Conservation (phyloP, 2,113 vertebrate genomes). For the Perognathus longimembris region DNA sequence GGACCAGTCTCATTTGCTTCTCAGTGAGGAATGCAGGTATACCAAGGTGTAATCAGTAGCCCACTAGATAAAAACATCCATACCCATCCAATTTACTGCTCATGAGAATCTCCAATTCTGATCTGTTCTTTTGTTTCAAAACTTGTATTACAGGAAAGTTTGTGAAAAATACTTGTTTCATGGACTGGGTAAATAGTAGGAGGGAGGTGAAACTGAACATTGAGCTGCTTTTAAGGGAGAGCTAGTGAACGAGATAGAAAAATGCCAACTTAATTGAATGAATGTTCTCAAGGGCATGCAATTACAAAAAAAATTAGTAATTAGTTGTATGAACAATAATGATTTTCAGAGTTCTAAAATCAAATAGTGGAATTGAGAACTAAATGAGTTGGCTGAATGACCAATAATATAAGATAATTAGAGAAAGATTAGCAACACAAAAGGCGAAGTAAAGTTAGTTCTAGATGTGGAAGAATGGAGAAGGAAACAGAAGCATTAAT, state of each 20-base stretch:
- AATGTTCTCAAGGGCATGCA: background rate
- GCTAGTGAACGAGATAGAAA: background rate
- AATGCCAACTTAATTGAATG: conserved; percentile 25
- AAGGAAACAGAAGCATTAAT: background rate
- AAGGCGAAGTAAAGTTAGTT: conserved; percentile 34
- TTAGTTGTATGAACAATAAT: conserved; percentile 12
- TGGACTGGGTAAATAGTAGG: background rate
- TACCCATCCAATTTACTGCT: background rate
- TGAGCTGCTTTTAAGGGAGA: background rate
- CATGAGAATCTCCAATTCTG: background rate
- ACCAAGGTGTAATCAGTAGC: background rate
- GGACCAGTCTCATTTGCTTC: background rate
- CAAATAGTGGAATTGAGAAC: background rate
- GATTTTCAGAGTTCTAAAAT: conserved; percentile 50
- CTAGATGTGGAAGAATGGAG: background rate
- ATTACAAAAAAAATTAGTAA: conserved; percentile 65
- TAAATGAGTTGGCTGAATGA: conserved; percentile 30
- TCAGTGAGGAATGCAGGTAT: background rate
- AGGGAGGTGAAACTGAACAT: background rate
- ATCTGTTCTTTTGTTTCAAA: background rate
- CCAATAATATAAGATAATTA: conserved; percentile 29
- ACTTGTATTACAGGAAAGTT: background rate
- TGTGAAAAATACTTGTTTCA: background rate
- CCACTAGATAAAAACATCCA: background rate
- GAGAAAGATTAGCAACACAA: conserved; percentile 11